Base-by-base conservation (phyloP, 2,888 invertebrate species). In the Cephonodes hylas region DNA sequence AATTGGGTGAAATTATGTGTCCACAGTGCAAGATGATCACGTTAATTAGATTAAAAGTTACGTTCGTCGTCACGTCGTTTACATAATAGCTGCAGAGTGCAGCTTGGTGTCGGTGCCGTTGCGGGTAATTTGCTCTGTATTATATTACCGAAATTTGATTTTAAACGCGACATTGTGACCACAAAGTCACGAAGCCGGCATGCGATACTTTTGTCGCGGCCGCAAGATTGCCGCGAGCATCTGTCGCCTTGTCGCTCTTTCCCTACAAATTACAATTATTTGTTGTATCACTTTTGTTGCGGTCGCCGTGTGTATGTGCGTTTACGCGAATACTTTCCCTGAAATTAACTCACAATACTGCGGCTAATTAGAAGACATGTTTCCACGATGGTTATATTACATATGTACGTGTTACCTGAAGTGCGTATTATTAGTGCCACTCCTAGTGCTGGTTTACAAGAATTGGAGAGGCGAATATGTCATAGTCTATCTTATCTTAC, bases 161-260 rank as follows among this genome's bases (percentile, higher is more conserved):
- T 86, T 86, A 89, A 91, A 86, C 78, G 83, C 74, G 87, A 85
- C 88, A 88, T 82, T 86, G 84, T 79, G 81, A 91, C 90, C 91
- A 79, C 91, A 91, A 80, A 72, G 88, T 85, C 85, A 86, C 87
- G 87, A 86, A 85, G 65, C 75, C 74, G 81, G 74, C 84, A 80
- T 80, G 77, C 84, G 82, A 84, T 79, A 81, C 80, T 83, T 82
- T 79, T 73, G 72, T 74, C 76, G 75, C 76, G 67, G 79, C 87
- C 88, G 79, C 88, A 90, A 85, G 83, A 89, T 89, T 85, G 91
- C 91, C 86, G 85, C 85, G 78, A 89, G 91, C 91, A 91, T 89
- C 89, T 92, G 91, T 89, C 90, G 85, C 81, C 82, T 89, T 89
- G 89, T 86, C 91, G 90, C 89, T 88, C 83, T 88, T 90, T 83